A percentile compares a stretch with the other conserved stretches of the same genome.
Conservation (phyloP, 2,797 vertebrate genomes). For the Sebastes taczanowskii region DNA sequence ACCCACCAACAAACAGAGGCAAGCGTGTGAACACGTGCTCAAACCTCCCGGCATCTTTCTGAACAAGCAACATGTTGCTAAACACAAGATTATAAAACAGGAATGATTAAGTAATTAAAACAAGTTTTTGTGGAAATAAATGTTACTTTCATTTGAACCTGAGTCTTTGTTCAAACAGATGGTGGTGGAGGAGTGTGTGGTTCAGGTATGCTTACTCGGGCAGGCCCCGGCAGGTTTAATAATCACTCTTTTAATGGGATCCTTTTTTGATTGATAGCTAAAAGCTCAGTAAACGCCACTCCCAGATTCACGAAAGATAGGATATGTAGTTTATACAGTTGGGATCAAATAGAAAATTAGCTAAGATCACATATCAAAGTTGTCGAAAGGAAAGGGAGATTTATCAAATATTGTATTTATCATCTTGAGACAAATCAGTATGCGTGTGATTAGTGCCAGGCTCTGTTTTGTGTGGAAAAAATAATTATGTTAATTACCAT, state of each 20-base stretch:
- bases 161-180: neutral
- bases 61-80: neutral
- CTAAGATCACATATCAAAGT: neutral
- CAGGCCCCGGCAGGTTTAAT: constrained; percentile 57
- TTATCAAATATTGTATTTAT: neutral
- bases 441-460: neutral
- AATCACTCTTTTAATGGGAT: neutral
- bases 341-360: neutral
- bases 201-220: neutral
- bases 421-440: neutral
- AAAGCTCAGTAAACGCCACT: neutral
- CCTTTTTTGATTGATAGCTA: neutral
- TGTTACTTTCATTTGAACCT: neutral
- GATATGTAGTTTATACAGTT: neutral
- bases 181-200: neutral
- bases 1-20: neutral
- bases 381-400: neutral
- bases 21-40: neutral
- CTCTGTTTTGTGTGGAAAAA: neutral
- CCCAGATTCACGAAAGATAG: neutral
- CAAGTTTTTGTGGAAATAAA: neutral
- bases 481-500: neutral
- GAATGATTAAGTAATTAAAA: neutral
- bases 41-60: neutral
- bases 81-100: neutral